Base-by-base conservation (phyloP, 2,888 invertebrate genomes). In the Coleophora deauratella region DNA sequence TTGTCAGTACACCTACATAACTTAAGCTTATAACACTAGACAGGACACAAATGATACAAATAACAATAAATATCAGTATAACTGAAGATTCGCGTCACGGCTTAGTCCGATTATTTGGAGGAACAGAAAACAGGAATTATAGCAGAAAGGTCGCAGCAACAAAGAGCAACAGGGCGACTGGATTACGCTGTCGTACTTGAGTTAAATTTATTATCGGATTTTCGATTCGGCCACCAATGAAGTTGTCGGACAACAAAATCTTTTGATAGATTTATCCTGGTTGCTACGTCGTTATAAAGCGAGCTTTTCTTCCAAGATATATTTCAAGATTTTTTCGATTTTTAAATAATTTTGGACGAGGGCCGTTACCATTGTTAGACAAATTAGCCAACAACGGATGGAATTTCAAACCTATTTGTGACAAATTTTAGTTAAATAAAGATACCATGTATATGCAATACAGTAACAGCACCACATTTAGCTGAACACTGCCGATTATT, bases 161-260 rank as follows among this genome's bases (percentile, higher is more conserved):
- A 82, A 82, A 82, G 81, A 77, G 59, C 75, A 74, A 72, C 79
- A 76, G 72, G 62, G 73, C 78, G 80, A 71, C 79, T 78, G 84
- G 84, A 80, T 85, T 84, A 84, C 81, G 72, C 81, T 81, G 84
- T 84, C 84, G 80, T 77, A 73, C 77, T 81, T 80, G 81, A 82
- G 82, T 82, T 74, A 81, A 82, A 85, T 85, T 85, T 85, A 85
- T 85, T 81, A 80, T 84, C 76, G 81, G 84, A 84, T 84, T 85
- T 82, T 82, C 82, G 81, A 80, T 81, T 81, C 79, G 84, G 82
- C 84, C 84, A 85, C 84, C 84, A 82, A 85, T 85, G 84, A 84
- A 81, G 84, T 81, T 84, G 84, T 85, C 79, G 80, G 81, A 82
- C 82, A 80, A 82, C 82, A 82, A 82, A 85, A 82, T 85, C 84